Base-by-base conservation (phyloP, 1,140 invertebrate genomes). In the Drusus annulatus region DNA sequence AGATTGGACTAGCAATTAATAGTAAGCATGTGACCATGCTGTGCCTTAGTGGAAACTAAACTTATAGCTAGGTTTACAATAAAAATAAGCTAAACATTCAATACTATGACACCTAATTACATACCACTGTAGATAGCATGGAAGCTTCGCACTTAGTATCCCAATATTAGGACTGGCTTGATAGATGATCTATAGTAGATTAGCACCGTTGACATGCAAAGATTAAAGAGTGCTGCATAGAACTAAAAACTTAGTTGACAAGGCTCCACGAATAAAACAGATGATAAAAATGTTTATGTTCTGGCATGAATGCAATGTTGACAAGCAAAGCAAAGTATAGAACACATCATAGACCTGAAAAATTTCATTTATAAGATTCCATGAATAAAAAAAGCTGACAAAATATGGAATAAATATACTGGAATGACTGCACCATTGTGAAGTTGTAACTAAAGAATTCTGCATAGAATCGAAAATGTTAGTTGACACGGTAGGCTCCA, bases 21-120 rank as follows among this genome's bases (percentile, higher is more conserved):
- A 83, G 82, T 78, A n/a, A 75, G 82, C 82, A 83, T 83, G 82
- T 51, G 23, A 80, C 17, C 76, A 78, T 79, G 79, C 79, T 83
- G 79, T 76, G 78, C 73, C 36, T 60, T 83, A 83, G 82, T 80
- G 60, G 68, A 76, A 80, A 76, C 78, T 83, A 79, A 78, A 31
- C 17, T 83, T 19, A 28, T 71, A 71, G 68, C 68, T 71, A 71
- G 68, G 68, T 52, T 51, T 71, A 71, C 68, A 78, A 45, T 36
- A 68, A 51, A 54, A 63, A 45, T 60, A 69, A 79, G 52, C 56
- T 76, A 81, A 73, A 62, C 15, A 65, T 28, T 68, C 51, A 36
- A 50, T 81, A 73, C 21, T 25, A 21, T 71, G 19, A 51, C 8
- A 54, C 28, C 60, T 52, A 60, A 17, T 19, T 54, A 10, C 5